Evolutionary conservation across 2,113 vertebrate genomes (phyloP).

Genomic region (Pteruthius melanotis): DNA sequence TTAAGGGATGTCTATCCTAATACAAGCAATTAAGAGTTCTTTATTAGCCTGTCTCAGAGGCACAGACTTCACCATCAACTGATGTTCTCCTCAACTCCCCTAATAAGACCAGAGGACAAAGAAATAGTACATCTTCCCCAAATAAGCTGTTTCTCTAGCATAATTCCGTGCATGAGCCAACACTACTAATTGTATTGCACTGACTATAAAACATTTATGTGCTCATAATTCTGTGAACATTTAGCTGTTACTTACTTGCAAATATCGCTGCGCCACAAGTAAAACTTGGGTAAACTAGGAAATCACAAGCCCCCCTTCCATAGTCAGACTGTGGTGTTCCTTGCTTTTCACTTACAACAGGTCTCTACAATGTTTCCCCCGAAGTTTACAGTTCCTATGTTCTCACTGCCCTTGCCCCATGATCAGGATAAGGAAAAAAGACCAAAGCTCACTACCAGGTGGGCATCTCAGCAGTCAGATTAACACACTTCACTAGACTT

Average conservation of each 20-base stretch:
- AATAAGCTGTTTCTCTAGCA: neutral
- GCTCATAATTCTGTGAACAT: neutral
- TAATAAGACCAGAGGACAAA: neutral
- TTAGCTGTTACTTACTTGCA: neutral
- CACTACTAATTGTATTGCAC: neutral
- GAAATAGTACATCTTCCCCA: neutral
- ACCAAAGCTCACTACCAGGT: neutral
- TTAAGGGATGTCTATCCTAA: neutral
- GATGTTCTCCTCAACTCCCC: neutral
- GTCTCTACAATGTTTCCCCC: neutral
- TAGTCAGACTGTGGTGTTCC: neutral
- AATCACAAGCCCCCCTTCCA: neutral
- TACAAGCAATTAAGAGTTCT: constrained; percentile 6
- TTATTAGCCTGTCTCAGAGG: neutral
- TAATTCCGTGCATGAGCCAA: neutral
- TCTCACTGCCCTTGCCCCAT: neutral
- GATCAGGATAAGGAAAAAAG: neutral
- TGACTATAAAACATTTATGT: neutral
- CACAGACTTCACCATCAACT: neutral
- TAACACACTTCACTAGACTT: neutral
- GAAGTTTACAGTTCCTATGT: neutral
- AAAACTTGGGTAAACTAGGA: neutral
- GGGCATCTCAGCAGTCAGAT: neutral
- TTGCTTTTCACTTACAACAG: neutral
- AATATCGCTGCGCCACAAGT: neutral